Evolutionary conservation across 2,888 invertebrate genomes (phyloP).

Genomic region (Subacronicta megacephala): DNA sequence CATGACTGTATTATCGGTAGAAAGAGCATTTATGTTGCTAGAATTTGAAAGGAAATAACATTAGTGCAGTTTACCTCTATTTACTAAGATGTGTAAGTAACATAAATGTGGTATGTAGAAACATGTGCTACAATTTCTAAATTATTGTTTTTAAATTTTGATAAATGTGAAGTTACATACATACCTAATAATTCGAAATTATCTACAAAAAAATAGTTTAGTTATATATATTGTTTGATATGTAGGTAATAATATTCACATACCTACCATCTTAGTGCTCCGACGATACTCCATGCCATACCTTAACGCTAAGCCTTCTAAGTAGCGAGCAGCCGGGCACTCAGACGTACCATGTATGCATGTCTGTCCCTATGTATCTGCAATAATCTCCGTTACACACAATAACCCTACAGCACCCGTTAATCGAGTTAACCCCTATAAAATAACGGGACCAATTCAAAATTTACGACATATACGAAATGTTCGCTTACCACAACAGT

Average conservation of each 20-base stretch:
- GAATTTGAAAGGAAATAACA: neutral
- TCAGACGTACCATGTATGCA: conserved; percentile 48
- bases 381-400: conserved; percentile 65
- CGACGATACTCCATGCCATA: conserved; percentile 21
- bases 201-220: too few relatives aligned
- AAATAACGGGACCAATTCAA: conserved; percentile 78
- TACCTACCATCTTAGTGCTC: conserved; percentile 14
- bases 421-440: conserved; percentile 81
- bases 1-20: neutral
- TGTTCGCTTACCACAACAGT: conserved; percentile 77
- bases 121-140: too few relatives aligned
- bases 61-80: too few relatives aligned
- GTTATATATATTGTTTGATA: too few relatives aligned
- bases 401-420: conserved; percentile 75
- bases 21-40: neutral
- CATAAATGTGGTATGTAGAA: too few relatives aligned
- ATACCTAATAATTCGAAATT: too few relatives aligned
- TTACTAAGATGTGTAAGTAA: too few relatives aligned
- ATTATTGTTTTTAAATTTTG: too few relatives aligned
- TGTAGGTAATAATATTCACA: too few relatives aligned
- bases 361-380: conserved; percentile 49
- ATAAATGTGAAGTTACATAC: too few relatives aligned
- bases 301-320: conserved; percentile 46
- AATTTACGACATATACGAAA: conserved; percentile 76
- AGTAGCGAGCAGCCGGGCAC: conserved; percentile 33